A percentile compares a stretch with the other conserved stretches of the same genome.
phyloP scores from a whole-genome alignment of 2,113 vertebrate species.

The Poicephalus meyeri region DNA sequence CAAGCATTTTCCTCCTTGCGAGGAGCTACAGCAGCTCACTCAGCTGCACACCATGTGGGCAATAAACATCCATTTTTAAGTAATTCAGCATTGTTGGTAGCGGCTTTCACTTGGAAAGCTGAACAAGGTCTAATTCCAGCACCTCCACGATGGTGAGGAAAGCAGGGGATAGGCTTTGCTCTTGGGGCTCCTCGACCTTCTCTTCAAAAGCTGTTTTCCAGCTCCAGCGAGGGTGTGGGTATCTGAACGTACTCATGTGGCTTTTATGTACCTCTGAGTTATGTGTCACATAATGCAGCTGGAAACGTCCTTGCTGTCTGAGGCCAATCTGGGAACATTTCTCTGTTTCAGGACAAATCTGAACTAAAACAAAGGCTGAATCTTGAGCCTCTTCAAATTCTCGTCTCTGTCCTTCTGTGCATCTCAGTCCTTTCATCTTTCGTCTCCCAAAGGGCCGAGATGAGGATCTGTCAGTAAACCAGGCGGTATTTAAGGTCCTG shows the following conservation, averaged over 20 bases:
- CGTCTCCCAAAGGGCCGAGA: neutral
- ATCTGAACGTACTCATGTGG: neutral
- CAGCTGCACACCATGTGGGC: neutral
- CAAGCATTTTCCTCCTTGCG: neutral
- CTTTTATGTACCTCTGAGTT: neutral
- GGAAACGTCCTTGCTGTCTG: fast-evolving
- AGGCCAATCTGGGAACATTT: neutral
- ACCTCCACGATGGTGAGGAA: neutral
- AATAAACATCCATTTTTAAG: constrained; percentile 16
- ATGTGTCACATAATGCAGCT: fast-evolving
- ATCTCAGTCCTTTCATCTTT: neutral
- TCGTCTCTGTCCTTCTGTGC: neutral
- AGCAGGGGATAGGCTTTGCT: neutral
- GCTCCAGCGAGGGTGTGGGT: neutral
- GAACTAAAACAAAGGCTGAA: neutral
- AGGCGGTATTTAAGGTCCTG: neutral
- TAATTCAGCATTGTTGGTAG: neutral
- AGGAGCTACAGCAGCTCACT: neutral
- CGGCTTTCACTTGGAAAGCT: neutral
- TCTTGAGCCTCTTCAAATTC: neutral
- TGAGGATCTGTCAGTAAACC: neutral
- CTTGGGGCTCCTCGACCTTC: neutral
- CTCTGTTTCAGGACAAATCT: neutral
- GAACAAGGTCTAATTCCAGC: neutral
- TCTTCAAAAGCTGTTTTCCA: neutral